Base-by-base conservation (phyloP, 2,888 invertebrate genomes). In the Cerceris rybyensis region DNA sequence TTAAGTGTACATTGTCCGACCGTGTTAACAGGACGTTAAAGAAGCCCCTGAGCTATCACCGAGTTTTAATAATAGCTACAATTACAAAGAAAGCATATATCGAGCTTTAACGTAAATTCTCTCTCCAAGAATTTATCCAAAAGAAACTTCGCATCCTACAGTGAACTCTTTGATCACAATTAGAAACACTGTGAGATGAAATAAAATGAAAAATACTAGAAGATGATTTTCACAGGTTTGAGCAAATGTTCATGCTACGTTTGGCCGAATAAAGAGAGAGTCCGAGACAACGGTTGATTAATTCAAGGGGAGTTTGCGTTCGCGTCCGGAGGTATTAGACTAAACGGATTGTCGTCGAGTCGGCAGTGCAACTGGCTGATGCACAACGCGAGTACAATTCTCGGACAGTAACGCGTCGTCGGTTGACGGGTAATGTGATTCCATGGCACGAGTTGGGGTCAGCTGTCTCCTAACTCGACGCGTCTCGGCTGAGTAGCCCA, bases 341-440 rank as follows among this genome's bases (percentile, higher is more conserved):
- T 91, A 91, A 91, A 89, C 87, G 89, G 91, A 91, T 91, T 91
- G 90, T 87, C 88, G 89, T 88, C 85, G 82, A 82, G 87, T 87
- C 80, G 72, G 58, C 68, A 52, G 55, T 59, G 72, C 58, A 67
- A 28, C 28, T 60, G 72, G 59, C 83, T 85, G 86, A 88, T 87
- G 88, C 88, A 89, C 86, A 87, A 86, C 85, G 84, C 86, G 86
- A 86, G 88, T 89, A 89, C 88, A 88, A 89, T 90, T 90, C 85
- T 67, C 70, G 67, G 63, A 75, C 82, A 83, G 82, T 88, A 90
- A 90, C 88, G 87, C 84, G 83, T 84, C 82, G 84, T 78, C 81
- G 85, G 84, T 78, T 79, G 85, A 86, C 88, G 85, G 87, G 85
- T 91, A 91, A 91, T 90, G 90, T 88, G 88, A 90, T 90, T 90